Evolutionary conservation across 1,140 invertebrate species (phyloP), one percentile per base, ranked within the genome.

Genomic region (Plectrocnemia conspersa): DNA sequence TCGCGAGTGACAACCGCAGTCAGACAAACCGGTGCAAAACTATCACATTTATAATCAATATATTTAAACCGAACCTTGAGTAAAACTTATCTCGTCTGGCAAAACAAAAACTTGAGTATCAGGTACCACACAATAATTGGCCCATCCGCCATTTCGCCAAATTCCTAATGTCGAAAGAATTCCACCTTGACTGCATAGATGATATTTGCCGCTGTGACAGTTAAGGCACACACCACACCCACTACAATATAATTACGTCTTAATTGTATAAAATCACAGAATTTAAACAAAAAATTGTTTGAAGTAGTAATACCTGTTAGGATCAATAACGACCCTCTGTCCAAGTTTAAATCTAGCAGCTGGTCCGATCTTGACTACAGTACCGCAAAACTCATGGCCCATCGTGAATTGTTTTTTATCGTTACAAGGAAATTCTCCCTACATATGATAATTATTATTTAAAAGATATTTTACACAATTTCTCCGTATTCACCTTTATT

Each of bases 321-420:
- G 84, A 65, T 87, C 83, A 0, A 85, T 78, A 2, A 75, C 78
- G 1, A 87, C 82, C 49, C 71, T 77, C 58, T 85, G 79, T 3
- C 85, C 85, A 10, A 76, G 64, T 68, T 82, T 80, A 29, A 88
- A 74, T 18, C 67, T 67, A 2, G 67, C 79, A 1, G 66, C 64
- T 13, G 69, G 62, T 2, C 85, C 86, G 2, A 81, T 66, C 5
- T 78, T 74, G 18, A 75, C 65, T 0, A 88, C 71, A 0, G 70
- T 72, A 0, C 85, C 86, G 45, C 78, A 78, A 62, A 86, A 85
- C 68, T 89, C 86, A 62, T 88, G 85, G 0, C 85, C 85, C 11
- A 85, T 65, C 1, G 78, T 78, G 2, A 84, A 62, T 0, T 75
- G 72, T 0, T 64, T 71, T 21, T 73, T 67, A n/a, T 75, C 67